Evolutionary conservation across 2,888 invertebrate genomes (phyloP).

Genomic region (Ptychoptera albimana): DNA sequence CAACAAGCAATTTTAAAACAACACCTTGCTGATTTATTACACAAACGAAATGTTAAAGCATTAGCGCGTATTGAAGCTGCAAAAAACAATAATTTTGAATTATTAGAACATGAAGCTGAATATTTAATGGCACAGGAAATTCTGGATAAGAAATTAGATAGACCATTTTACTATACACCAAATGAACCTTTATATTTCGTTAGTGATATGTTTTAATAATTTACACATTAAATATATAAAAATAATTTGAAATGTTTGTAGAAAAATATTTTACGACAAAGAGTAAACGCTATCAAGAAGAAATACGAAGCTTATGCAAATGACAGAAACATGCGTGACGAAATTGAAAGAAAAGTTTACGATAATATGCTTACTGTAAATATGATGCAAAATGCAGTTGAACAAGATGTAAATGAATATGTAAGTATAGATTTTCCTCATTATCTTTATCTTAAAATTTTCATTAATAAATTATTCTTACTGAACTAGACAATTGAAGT

Average conservation of each 20-base stretch:
- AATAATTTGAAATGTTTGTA: constrained; percentile 1
- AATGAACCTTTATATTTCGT: constrained; percentile 4
- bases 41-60: no score
- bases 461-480: no score
- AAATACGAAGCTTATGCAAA: constrained; percentile 7
- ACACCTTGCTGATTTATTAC: no score
- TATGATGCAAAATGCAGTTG: no score
- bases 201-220: neutral
- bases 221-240: neutral
- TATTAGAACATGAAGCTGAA: constrained; percentile 4
- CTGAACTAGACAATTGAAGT: no score
- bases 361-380: no score
- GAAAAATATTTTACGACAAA: constrained; percentile 6
- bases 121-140: constrained; percentile 6
- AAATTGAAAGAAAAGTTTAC: neutral
- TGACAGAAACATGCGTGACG: constrained; percentile 3
- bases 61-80: no score
- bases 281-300: constrained; percentile 4
- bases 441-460: no score
- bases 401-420: no score
- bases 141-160: constrained; percentile 6
- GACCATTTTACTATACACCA: constrained; percentile 6
- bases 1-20: no score
- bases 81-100: neutral
- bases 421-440: no score